Conservation (phyloP, 2,797 vertebrate species). For the Epinephelus coioides region DNA sequence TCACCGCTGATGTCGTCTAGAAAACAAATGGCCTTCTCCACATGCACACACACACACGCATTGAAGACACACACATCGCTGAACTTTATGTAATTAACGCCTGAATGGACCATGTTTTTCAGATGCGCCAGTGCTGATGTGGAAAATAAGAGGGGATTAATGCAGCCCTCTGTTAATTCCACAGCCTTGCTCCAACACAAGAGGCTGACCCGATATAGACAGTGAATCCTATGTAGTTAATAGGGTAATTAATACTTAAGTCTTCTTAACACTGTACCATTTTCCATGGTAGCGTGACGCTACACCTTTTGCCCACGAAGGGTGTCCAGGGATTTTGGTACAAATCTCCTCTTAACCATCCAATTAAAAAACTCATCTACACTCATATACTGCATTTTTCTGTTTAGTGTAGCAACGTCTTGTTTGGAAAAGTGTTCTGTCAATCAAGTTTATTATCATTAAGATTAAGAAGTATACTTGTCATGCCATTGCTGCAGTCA, state of each 20-base stretch:
- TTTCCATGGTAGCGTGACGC: constrained; percentile 65
- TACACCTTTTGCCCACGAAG: constrained; percentile 73
- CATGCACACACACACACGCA: constrained; percentile 27
- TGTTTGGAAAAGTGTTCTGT: constrained; percentile 27
- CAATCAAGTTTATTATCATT: constrained; percentile 7
- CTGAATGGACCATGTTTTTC: constrained; percentile 76
- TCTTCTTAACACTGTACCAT: constrained; percentile 75
- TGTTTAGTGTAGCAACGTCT: constrained; percentile 26
- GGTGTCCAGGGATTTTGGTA: constrained; percentile 72
- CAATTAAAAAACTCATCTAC: constrained; percentile 72
- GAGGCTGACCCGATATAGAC: constrained; percentile 76
- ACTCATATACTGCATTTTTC: constrained; percentile 30
- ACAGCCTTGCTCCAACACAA: constrained; percentile 75
- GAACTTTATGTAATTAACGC: constrained; percentile 83
- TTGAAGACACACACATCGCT: constrained; percentile 54
- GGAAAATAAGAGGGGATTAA: constrained; percentile 84
- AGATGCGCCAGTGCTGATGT: constrained; percentile 79
- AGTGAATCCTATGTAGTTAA: constrained; percentile 78
- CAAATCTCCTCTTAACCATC: constrained; percentile 74
- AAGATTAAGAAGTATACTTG: not conserved
- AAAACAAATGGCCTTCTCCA: constrained; percentile 78
- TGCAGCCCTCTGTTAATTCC: constrained; percentile 80
- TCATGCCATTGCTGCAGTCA: constrained; percentile 9
- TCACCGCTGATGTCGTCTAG: constrained; percentile 75
- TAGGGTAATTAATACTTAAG: constrained; percentile 84